phyloP scores from a whole-genome alignment of 1,140 invertebrate species.

The Pentalonia nigronervosa region DNA sequence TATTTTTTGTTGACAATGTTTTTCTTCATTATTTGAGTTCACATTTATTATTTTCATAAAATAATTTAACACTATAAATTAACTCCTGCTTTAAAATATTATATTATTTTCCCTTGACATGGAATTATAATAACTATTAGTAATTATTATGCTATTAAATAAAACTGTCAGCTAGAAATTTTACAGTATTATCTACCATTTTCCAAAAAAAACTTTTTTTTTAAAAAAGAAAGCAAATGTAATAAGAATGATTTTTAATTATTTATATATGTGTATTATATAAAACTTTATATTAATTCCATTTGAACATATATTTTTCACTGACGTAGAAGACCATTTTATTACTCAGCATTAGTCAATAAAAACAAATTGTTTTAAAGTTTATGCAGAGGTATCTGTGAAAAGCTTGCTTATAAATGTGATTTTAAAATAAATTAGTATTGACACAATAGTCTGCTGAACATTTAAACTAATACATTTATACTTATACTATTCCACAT shows the following conservation, averaged over 20 bases:
- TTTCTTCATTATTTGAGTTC: not conserved
- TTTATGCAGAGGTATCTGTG: not conserved
- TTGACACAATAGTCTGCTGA: not conserved
- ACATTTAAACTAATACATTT: not conserved
- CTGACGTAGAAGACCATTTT: not conserved
- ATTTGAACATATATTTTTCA: not conserved
- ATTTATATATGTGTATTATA: constrained; percentile 7
- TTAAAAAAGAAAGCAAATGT: not conserved
- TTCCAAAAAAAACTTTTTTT: not conserved
- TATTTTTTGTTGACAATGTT: not conserved
- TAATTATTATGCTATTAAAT: constrained; percentile 10
- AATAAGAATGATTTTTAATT: not conserved
- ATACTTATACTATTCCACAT: not conserved
- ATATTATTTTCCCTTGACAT: not conserved
- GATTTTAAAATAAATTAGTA: not conserved
- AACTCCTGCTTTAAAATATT: not conserved
- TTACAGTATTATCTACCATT: not conserved
- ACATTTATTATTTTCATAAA: not conserved
- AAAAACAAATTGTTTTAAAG: not conserved
- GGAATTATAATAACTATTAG: not conserved
- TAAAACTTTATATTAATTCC: not conserved
- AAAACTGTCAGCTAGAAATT: not conserved
- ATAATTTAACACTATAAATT: not conserved
- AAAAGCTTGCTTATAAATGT: not conserved
- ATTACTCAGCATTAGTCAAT: not conserved